Evolutionary conservation across 2,888 invertebrate genomes (phyloP), one percentile per base, ranked within the genome.

Genomic region (Koerneria pararmatus): DNA sequence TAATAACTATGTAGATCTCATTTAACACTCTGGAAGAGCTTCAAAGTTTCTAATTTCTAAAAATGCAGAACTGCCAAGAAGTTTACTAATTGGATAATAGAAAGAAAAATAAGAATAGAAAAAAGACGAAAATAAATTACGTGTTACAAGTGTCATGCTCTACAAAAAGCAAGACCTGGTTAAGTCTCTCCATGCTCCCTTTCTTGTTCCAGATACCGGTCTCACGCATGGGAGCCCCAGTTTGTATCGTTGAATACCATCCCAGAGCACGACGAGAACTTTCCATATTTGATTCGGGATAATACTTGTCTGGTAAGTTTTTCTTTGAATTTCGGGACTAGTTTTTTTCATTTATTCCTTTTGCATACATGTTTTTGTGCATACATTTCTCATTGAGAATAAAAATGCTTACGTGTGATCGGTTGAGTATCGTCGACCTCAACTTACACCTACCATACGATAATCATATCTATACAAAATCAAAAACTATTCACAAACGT

Each of bases 271-370:
- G 64, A 64, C 22, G 64, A 64, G 19, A 6, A 11, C 29, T 64
- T 64, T 24, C 64, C 64, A 0, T 64, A 64, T 31, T 46, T 35
- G 46, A 64, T 64, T 41, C 37, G 64, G 56, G 64, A 64, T 56
- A 64, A 64, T 29, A 64, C 64, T 27, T 54, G 56, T 22, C 46
- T 64, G 46, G 64, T 64, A 2, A 64, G 64, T 41, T 22, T 29
- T 27, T n/a, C n/a, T n/a, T n/a, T n/a, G n/a, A n/a, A n/a, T n/a
- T n/a, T n/a, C n/a, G n/a, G n/a, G n/a, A n/a, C n/a, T n/a, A n/a
- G n/a, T n/a, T n/a, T n/a, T n/a, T n/a, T n/a, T n/a, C n/a, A n/a
- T n/a, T n/a, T n/a, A n/a, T n/a, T n/a, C n/a, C n/a, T n/a, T n/a
- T n/a, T n/a, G n/a, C n/a, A n/a, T n/a, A n/a, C n/a, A n/a, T n/a